These are phyloP conservation scores for Peribatodes rhomboidaria DNA, from an alignment of 2,888 invertebrate species.

Conservation along the genomic window DNA sequence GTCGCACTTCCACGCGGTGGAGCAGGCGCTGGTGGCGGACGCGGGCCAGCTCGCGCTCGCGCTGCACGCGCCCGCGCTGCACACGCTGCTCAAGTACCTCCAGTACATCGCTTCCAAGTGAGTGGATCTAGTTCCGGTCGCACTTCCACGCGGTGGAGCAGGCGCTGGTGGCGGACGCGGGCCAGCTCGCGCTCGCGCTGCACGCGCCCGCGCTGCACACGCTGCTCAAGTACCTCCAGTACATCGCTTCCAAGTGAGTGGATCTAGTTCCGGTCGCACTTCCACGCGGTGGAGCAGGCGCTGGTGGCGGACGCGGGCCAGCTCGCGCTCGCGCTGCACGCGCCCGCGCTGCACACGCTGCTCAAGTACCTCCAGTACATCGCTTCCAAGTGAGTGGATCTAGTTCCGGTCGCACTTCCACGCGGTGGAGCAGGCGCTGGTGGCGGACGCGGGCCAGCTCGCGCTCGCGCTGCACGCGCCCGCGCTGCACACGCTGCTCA, in stretches of 20 bases:
- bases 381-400: constrained; percentile 85
- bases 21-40: constrained; percentile 91
- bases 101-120: constrained; percentile 88
- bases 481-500: constrained; percentile 89
- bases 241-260: constrained; percentile 88
- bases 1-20: constrained; percentile 92
- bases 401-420: constrained; percentile 91
- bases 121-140: constrained; percentile 85
- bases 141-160: constrained; percentile 94
- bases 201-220: constrained; percentile 91
- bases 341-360: constrained; percentile 90
- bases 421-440: constrained; percentile 92
- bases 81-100: constrained; percentile 90
- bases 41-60: constrained; percentile 86
- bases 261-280: constrained; percentile 88
- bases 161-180: constrained; percentile 90
- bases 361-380: constrained; percentile 90
- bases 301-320: constrained; percentile 89
- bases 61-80: constrained; percentile 91
- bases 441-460: constrained; percentile 87
- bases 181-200: constrained; percentile 85
- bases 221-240: constrained; percentile 89
- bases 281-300: constrained; percentile 93
- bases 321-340: constrained; percentile 88
- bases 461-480: constrained; percentile 90